Evolutionary conservation across 2,888 invertebrate genomes (phyloP), one percentile per base, ranked within the genome.

Genomic region (Slavum lentiscoides): DNA sequence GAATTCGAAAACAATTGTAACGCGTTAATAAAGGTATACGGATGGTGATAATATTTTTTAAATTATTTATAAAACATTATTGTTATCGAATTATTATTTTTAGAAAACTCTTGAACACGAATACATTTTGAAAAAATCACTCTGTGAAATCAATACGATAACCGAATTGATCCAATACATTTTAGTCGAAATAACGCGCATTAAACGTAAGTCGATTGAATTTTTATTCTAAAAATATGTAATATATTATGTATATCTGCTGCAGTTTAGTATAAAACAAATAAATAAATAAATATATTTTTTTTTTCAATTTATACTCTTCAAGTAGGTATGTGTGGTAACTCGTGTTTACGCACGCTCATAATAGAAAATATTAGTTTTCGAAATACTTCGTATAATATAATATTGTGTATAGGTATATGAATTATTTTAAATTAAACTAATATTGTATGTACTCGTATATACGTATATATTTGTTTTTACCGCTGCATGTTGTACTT

Each of bases 161-260:
- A 72, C 80, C 64, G 55, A 23, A 15, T 62, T 80, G 64, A 15
- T 80, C 11, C 72, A 53, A 66, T 64, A 72, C 43, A 64, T 80
- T 49, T 55, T 80, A n/a, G n/a, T 43, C 5, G 72, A 72, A 80
- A 66, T 66, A 58, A 58, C 58, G 55, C 37, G 72, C 30, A 23
- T n/a, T 58, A 80, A 72, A 80, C 39, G 80, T 80, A 30, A 64
- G 80, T 64, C 11, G 23, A 61, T 53, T 4, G 0, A 5, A 9
- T 43, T 43, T 43, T 43, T 15, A 49, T 1, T 7, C 43, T 2
- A 7, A 6, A 43, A 43, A 43, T 9, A 43, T 11, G 43, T 9
- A 43, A 43, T 43, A 43, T 11, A 11, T 43, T 7, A 9, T 43
- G 43, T 49, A 13, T 15, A 49, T 15, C 2, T 15, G 1, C 13